Evolutionary conservation across 2,113 vertebrate species (phyloP), one percentile per base, ranked within the genome.

Genomic region (Oreotrochilus melanogaster): DNA sequence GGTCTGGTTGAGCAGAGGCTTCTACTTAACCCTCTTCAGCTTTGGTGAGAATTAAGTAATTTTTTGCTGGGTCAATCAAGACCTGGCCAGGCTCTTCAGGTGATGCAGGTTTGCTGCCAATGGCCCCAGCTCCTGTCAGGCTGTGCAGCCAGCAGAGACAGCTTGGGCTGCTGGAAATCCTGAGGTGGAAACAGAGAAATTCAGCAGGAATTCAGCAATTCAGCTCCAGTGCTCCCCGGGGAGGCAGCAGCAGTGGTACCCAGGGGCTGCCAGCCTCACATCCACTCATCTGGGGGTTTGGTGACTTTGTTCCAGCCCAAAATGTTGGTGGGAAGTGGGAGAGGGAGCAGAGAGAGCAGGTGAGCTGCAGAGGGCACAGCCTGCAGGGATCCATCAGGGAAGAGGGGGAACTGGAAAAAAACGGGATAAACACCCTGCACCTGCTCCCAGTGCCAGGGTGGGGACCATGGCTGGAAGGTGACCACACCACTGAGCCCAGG

Each of bases 161-260:
- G 33, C 28, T 17, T 30, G n/a, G 23, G 24, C 24, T 39, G n/a
- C 56, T 25, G 25, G 57, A 48, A 78, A 31, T 2, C 2, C 6
- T 13, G 45, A 48, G 22, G 6, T 21, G 22, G 48, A 48, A 21
- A 24, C 11, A 23, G 21, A 35, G 64, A 43, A 78, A 27, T 2
- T 2, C 5, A 16, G 18, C 5, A 3, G 14, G 8, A 39, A 39
- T 39, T 39, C 39, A 24, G 42, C 22, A 37, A 9, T 4, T 39
- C 39, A 39, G 2, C 42, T 25, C 30, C 17, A 24, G 24, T 6
- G 2, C 1, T 12, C 25, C 2, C 8, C 1, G 8, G 0, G 11
- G 37, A 30, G 23, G 75, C 1, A 6, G 22, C 30, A 31, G 43
- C 21, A 6, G 6, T 8, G 0, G 39, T 45, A 21, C 6, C 1